phyloP scores from a whole-genome alignment of 2,113 vertebrate species.

The Zonotrichia leucophrys region DNA sequence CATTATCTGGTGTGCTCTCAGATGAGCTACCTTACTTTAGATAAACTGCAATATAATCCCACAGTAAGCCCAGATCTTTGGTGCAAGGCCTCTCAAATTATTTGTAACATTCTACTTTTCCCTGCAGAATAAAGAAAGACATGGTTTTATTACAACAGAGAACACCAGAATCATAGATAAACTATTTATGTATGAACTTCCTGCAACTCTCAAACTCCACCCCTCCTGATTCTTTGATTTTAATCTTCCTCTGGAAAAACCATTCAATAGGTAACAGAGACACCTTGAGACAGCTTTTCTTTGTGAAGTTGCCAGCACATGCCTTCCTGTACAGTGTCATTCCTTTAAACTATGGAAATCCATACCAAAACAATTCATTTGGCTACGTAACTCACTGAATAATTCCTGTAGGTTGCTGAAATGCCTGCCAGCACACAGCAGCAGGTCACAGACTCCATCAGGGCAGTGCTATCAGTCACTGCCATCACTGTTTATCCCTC shows the following conservation, averaged over 20 bases:
- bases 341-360: background rate
- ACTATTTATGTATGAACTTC: background rate
- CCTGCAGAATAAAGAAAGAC: background rate
- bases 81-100: background rate
- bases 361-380: background rate
- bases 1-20: background rate
- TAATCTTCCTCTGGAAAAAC: background rate
- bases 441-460: background rate
- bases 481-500: background rate
- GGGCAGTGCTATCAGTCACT: background rate
- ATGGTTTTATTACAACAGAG: background rate
- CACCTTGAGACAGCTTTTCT: background rate
- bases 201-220: background rate
- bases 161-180: background rate
- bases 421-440: background rate
- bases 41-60: background rate
- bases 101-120: background rate
- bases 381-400: background rate
- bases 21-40: background rate
- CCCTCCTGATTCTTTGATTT: background rate
- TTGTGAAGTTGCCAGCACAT: background rate
- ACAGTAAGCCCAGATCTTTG: background rate
- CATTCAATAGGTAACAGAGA: background rate
- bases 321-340: background rate
- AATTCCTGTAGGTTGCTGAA: background rate